A percentile compares a stretch with the other conserved stretches of the same genome.
These are phyloP conservation scores for Carettochelys insculpta DNA, from an alignment of 2,113 vertebrate species.

Conservation along the genomic window DNA sequence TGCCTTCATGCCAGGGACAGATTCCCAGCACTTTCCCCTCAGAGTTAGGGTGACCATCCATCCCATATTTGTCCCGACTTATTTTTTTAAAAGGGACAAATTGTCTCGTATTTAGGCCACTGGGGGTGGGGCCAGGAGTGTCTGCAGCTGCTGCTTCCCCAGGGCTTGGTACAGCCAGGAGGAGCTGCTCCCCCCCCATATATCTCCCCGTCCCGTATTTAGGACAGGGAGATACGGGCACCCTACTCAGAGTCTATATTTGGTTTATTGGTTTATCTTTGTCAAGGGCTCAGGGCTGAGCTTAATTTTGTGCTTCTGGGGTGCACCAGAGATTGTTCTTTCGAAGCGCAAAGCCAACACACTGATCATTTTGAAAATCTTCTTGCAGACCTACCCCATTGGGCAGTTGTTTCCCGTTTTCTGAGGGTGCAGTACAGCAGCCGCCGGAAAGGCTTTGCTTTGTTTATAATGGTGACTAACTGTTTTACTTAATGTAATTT, in stretches of 20 bases:
- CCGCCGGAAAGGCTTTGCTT: background rate
- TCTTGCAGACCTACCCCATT: background rate
- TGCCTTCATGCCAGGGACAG: background rate
- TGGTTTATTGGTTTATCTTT: background rate
- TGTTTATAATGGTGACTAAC: constrained; percentile 1
- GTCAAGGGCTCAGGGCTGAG: background rate
- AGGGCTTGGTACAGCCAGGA: no score
- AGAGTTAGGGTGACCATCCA: no score
- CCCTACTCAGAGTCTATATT: background rate
- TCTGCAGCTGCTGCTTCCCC: no score
- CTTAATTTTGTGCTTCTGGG: background rate
- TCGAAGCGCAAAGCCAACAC: background rate
- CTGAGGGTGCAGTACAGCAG: background rate
- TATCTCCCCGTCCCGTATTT: no score
- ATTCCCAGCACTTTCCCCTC: background rate
- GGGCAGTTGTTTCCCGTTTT: background rate
- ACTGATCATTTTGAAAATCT: background rate
- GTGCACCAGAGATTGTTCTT: background rate
- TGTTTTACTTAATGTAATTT: constrained; percentile 22
- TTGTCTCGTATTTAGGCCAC: no score
- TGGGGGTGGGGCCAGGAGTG: no score
- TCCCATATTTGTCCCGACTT: no score
- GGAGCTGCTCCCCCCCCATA: no score
- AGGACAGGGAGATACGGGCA: no score
- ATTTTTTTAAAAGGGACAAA: no score